phyloP scores from a whole-genome alignment of 2,113 vertebrate genomes.

The Anthoscopus minutus region DNA sequence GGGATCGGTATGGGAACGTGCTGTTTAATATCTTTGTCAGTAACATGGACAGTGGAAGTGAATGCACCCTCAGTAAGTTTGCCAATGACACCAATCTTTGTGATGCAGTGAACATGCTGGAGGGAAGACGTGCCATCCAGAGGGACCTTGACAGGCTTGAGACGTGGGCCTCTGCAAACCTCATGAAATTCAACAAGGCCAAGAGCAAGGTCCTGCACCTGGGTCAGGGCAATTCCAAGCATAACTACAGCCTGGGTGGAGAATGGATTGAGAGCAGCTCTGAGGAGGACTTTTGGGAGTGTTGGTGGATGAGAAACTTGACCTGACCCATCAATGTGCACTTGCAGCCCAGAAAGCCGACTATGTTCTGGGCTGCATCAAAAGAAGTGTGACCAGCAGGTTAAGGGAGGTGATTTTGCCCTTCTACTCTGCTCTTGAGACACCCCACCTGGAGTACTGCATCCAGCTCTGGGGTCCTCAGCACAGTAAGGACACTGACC shows the following conservation, averaged over 20 bases:
- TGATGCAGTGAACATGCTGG: background rate
- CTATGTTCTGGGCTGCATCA: background rate
- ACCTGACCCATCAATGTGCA: background rate
- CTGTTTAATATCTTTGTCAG: background rate
- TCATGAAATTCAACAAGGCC: background rate
- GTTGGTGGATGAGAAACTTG: background rate
- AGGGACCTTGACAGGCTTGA: background rate
- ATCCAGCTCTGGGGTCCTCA: background rate
- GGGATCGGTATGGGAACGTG: background rate
- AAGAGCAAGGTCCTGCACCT: background rate
- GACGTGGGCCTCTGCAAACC: background rate
- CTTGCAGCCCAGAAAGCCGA: background rate
- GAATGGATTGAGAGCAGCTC: background rate
- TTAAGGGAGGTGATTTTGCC: background rate
- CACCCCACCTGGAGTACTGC: background rate
- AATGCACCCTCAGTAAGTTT: background rate
- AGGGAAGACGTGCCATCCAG: background rate
- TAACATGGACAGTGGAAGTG: background rate
- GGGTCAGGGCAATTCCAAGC: background rate
- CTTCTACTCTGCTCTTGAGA: background rate
- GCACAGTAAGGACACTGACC: background rate
- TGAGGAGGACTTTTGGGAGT: background rate
- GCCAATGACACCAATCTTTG: background rate
- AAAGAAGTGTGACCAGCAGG: background rate
- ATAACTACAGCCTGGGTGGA: background rate